Evolutionary conservation across 2,797 vertebrate species (phyloP).

Genomic region (Hoplostethus atlanticus): DNA sequence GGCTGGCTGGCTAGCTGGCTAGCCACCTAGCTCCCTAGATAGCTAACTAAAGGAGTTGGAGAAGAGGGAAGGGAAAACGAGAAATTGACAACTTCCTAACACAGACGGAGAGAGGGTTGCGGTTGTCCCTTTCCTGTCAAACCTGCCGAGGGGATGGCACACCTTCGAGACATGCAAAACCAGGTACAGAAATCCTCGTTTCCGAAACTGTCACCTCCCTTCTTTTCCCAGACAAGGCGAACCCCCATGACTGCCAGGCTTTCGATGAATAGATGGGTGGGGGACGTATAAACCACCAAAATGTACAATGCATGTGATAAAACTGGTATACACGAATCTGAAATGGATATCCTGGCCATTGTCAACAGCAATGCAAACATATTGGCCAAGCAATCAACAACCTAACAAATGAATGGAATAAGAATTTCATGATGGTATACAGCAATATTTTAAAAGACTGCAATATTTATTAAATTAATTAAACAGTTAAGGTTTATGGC

Average conservation of each 20-base stretch:
- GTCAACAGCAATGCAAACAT: neutral
- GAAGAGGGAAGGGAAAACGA: conserved; percentile 42
- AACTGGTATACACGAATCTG: neutral
- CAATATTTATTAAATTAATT: neutral
- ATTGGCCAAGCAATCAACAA: neutral
- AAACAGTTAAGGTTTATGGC: neutral
- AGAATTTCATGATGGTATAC: neutral
- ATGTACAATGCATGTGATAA: neutral
- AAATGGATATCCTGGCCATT: neutral
- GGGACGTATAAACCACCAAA: conserved; percentile 28
- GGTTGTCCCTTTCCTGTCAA: conserved; percentile 64
- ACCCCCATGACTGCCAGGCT: conserved; percentile 52
- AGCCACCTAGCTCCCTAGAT: conserved; percentile 67
- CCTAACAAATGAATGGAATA: neutral
- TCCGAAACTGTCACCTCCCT: conserved; percentile 66
- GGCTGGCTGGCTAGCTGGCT: conserved; percentile 62
- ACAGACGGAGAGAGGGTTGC: conserved; percentile 47
- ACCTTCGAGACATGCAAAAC: conserved; percentile 86
- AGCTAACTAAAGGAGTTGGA: conserved; percentile 57
- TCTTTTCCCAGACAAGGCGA: conserved; percentile 51
- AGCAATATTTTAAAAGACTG: neutral
- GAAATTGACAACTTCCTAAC: conserved; percentile 49
- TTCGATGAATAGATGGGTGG: conserved; percentile 51
- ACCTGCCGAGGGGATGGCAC: conserved; percentile 80
- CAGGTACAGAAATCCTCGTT: conserved; percentile 78